phyloP scores from a whole-genome alignment of 2,113 vertebrate genomes.

The Smithornis capensis region DNA sequence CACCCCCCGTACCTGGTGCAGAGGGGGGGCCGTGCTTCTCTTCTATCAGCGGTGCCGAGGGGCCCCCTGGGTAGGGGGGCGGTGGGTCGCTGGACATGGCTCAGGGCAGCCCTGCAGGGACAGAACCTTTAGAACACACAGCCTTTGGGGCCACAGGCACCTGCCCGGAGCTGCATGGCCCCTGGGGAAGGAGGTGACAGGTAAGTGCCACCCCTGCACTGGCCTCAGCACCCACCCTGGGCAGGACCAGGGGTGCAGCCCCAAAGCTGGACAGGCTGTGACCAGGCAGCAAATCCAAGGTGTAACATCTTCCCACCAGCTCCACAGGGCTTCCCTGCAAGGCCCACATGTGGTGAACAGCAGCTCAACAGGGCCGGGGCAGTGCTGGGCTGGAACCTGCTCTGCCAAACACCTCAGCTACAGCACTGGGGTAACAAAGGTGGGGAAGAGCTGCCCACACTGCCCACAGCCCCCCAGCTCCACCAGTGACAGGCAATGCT shows the following conservation, averaged over 20 bases:
- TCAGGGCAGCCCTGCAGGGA: constrained; percentile 36
- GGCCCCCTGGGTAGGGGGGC: constrained; percentile 92
- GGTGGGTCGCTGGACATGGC: constrained; percentile 92
- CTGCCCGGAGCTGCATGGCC: rapidly evolving
- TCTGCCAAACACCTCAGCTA: not conserved
- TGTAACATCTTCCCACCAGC: not conserved
- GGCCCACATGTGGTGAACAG: rapidly evolving
- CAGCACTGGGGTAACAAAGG: rapidly evolving
- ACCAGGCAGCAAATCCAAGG: not conserved
- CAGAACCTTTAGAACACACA: not conserved
- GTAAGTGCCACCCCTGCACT: not conserved
- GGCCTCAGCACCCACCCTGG: not conserved
- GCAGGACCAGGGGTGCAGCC: not conserved
- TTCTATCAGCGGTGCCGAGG: constrained; percentile 87
- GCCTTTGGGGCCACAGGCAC: not conserved
- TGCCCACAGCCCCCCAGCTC: not conserved
- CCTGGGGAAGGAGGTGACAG: not conserved
- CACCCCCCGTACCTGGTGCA: constrained; percentile 72
- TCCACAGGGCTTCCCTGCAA: not conserved
- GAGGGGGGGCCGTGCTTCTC: constrained; percentile 87
- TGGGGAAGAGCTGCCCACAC: not conserved
- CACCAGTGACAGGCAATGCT: rapidly evolving
- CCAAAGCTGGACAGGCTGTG: not conserved
- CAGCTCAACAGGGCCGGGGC: not conserved
- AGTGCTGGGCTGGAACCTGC: not conserved